Conservation (phyloP, 2,888 invertebrate species). For the Eupeodes luniger region DNA sequence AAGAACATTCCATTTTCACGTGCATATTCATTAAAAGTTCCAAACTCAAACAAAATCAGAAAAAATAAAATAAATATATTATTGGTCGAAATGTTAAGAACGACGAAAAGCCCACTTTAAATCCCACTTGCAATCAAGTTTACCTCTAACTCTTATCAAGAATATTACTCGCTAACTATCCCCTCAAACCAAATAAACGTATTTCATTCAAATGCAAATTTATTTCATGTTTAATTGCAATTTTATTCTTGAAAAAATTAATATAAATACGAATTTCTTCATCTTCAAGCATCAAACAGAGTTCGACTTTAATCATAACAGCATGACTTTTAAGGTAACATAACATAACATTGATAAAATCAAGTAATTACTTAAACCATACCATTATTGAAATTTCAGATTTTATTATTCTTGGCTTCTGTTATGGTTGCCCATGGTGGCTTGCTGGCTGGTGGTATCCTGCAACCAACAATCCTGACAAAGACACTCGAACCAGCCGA, state of each 20-base stretch:
- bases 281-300: constrained; percentile 19
- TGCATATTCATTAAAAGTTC: too few relatives aligned
- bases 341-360: neutral
- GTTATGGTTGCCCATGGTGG: constrained; percentile 46
- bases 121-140: neutral
- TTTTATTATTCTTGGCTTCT: constrained; percentile 39
- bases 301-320: neutral
- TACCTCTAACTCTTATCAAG: neutral
- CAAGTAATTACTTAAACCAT: neutral
- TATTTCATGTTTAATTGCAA: neutral
- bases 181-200: neutral
- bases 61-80: too few relatives aligned
- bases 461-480: constrained; percentile 32
- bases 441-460: constrained; percentile 31
- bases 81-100: neutral
- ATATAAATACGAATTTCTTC: constrained; percentile 10
- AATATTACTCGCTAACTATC: neutral
- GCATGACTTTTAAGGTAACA: constrained; percentile 25
- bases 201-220: neutral
- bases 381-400: constrained; percentile 10
- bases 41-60: too few relatives aligned
- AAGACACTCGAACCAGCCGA: constrained; percentile 38
- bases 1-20: too few relatives aligned
- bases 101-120: neutral
- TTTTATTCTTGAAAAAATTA: neutral